Conservation (phyloP, 23 tunicate genomes). For the Halocynthia aurantium region DNA sequence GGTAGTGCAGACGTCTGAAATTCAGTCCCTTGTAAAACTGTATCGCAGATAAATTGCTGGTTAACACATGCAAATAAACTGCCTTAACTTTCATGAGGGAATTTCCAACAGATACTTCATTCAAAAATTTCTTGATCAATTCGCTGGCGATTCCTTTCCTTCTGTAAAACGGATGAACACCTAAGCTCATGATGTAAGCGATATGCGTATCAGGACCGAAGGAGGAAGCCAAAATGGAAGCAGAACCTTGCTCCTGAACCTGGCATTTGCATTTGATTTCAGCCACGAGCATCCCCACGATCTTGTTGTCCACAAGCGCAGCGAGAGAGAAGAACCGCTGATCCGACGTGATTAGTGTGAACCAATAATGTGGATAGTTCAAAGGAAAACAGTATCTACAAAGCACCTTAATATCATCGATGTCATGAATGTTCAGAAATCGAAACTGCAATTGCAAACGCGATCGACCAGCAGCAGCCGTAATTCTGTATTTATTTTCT, state of each 20-base stretch:
- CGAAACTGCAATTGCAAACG: conserved; percentile 30
- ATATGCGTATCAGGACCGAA: conserved; percentile 56
- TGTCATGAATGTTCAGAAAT: conserved; percentile 42
- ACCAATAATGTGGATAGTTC: conserved; percentile 82
- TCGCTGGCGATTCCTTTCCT: conserved; percentile 67
- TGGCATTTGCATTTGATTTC: conserved; percentile 76
- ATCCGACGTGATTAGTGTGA: conserved; percentile 43
- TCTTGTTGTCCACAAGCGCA: conserved; percentile 51
- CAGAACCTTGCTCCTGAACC: conserved; percentile 54
- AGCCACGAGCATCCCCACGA: conserved; percentile 71
- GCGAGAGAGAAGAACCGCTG: conserved; percentile 66
- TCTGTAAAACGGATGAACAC: conserved; percentile 42
- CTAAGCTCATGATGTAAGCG: conserved; percentile 75
- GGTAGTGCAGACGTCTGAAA: conserved; percentile 54
- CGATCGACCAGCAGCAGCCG: no score
- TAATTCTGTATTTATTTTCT: no score
- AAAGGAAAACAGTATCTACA: conserved; percentile 87
- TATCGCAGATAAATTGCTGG: conserved; percentile 61
- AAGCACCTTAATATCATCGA: conserved; percentile 33
- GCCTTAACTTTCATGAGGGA: conserved; percentile 46
- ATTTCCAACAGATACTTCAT: conserved; percentile 6
- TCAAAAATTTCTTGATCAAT: conserved; percentile 46
- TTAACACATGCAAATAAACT: conserved; percentile 68
- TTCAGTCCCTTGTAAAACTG: conserved; percentile 62
- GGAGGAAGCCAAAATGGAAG: conserved; percentile 42